phyloP scores from a whole-genome alignment of 2,888 invertebrate species.

The Willowsia nigromaculata region DNA sequence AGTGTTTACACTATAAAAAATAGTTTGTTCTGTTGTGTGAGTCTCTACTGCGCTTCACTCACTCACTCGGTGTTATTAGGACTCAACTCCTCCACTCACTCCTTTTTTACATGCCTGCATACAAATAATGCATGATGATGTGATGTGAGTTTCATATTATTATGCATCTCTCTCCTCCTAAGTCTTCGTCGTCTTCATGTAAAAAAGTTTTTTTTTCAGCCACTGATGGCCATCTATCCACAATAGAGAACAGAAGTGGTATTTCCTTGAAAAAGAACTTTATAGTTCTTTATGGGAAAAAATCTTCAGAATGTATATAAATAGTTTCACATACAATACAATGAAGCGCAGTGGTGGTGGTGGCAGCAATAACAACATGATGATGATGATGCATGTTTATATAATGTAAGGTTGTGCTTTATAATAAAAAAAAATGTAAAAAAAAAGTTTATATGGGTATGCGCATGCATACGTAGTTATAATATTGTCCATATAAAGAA shows the following conservation, averaged over 20 bases:
- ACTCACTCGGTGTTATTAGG: background rate
- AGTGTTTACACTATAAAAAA: conserved; percentile 51
- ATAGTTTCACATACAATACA: background rate
- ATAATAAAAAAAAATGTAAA: conserved; percentile 27
- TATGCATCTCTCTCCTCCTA: background rate
- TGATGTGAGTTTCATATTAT: background rate
- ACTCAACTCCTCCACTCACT: background rate
- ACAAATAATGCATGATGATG: conserved; percentile 15
- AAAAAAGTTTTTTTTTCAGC: conserved; percentile 33
- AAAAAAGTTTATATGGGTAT: background rate
- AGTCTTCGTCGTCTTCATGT: background rate
- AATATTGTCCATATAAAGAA: conserved; percentile 50
- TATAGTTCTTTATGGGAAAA: background rate
- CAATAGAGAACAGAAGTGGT: conserved; percentile 2
- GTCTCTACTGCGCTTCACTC: background rate
- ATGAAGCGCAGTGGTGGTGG: conserved; percentile 6
- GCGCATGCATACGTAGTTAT: background rate
- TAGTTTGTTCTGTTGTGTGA: background rate
- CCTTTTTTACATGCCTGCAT: conserved; percentile 21
- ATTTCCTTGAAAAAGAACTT: conserved; percentile 10
- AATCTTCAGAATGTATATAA: background rate
- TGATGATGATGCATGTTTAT: conserved; percentile 49
- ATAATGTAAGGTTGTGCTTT: background rate
- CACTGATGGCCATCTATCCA: conserved; percentile 61
- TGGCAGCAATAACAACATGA: conserved; percentile 53